Conservation (phyloP, 2,888 invertebrate genomes). For the Miltochrista miniata region DNA sequence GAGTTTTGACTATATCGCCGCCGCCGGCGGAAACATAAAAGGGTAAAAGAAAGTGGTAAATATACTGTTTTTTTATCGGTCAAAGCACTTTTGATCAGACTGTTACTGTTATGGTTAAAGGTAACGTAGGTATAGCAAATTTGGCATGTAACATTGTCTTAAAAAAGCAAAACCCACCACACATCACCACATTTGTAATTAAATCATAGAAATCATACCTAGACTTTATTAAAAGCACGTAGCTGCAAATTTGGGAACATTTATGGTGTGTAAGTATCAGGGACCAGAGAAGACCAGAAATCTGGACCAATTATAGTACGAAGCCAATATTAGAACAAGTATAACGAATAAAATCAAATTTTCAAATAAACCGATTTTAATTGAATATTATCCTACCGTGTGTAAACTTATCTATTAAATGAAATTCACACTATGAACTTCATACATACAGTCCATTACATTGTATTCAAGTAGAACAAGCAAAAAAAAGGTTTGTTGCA, state of each 20-base stretch:
- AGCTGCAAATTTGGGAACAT: too few species aligned
- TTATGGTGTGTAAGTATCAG: too few species aligned
- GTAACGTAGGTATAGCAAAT: neutral
- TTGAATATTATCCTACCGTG: neutral
- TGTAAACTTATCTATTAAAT: neutral
- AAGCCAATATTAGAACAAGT: too few species aligned
- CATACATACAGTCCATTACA: neutral
- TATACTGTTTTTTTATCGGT: constrained; percentile 9
- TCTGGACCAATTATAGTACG: too few species aligned
- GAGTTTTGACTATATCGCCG: constrained; percentile 40
- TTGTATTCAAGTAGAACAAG: neutral
- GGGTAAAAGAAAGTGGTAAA: constrained; percentile 21
- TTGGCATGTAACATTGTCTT: too few species aligned
- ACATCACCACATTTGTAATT: too few species aligned
- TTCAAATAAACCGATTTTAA: neutral
- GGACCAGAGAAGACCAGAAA: too few species aligned
- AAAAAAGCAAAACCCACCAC: too few species aligned
- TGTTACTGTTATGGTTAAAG: neutral
- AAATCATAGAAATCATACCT: too few species aligned
- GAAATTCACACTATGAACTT: neutral
- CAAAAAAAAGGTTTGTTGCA: constrained; percentile 3
- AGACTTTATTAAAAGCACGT: too few species aligned
- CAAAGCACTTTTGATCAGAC: neutral
- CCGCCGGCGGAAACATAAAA: constrained; percentile 26
- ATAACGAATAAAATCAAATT: too few species aligned